Conservation (phyloP, 2,113 vertebrate species). For the Urocolius indicus region DNA sequence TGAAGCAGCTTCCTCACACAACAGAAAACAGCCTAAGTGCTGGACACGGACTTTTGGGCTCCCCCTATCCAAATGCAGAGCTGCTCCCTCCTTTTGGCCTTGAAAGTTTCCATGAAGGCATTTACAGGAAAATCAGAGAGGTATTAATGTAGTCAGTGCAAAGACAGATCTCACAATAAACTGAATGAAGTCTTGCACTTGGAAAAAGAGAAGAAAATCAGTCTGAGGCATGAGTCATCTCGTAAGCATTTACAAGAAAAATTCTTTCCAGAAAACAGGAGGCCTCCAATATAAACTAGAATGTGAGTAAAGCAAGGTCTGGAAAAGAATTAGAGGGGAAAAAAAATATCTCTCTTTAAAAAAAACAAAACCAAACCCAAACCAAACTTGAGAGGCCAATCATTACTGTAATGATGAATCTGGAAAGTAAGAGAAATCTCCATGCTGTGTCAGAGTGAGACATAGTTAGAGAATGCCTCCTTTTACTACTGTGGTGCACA, state of each 20-base stretch:
- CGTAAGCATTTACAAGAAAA: neutral
- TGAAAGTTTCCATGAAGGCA: rapidly evolving
- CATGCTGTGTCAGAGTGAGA: neutral
- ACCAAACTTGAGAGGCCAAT: neutral
- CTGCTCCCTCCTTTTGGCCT: neutral
- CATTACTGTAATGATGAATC: neutral
- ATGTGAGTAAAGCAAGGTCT: neutral
- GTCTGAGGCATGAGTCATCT: neutral
- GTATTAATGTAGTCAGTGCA: neutral
- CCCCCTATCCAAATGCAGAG: rapidly evolving
- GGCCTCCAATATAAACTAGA: neutral
- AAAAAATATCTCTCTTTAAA: neutral
- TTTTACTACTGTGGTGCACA: neutral
- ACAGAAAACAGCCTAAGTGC: neutral
- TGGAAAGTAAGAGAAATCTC: neutral
- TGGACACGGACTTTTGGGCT: neutral
- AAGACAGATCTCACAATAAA: neutral
- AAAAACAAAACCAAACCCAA: neutral
- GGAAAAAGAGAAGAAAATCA: neutral
- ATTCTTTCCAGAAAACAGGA: neutral
- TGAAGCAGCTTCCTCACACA: neutral
- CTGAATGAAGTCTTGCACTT: neutral
- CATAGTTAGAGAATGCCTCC: neutral
- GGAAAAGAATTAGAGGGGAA: neutral
- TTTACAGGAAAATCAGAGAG: neutral